Evolutionary conservation across 2,888 invertebrate genomes (phyloP).

Genomic region (Cataglyphis cursor): DNA sequence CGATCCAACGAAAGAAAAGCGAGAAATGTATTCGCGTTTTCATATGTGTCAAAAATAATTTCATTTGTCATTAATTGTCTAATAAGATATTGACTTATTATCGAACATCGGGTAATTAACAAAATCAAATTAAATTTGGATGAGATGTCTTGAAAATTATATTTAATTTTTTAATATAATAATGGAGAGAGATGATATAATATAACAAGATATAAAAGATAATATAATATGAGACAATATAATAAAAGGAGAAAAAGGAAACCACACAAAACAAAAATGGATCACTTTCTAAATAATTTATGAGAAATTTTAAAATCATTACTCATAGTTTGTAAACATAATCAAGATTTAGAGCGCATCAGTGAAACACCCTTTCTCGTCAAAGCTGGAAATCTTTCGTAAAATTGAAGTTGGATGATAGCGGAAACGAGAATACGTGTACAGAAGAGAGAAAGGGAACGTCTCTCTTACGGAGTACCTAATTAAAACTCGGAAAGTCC

Average conservation of each 20-base stretch:
- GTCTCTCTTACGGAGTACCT: constrained; percentile 74
- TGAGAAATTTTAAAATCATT: neutral
- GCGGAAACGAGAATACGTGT: constrained; percentile 24
- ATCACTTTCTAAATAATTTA: neutral
- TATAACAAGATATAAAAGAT: too few species aligned
- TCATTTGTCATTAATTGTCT: neutral
- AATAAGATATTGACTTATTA: neutral
- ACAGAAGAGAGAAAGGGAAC: constrained; percentile 52
- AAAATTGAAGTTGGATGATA: constrained; percentile 73
- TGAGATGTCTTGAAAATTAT: neutral
- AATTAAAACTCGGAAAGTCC: constrained; percentile 83
- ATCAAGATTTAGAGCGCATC: constrained; percentile 19
- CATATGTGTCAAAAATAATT: neutral
- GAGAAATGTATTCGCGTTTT: constrained; percentile 35
- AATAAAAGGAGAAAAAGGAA: too few species aligned
- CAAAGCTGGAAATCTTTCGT: constrained; percentile 74
- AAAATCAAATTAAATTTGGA: neutral
- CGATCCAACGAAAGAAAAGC: constrained; percentile 29
- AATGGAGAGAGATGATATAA: neutral
- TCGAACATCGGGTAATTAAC: neutral
- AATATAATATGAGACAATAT: too few species aligned
- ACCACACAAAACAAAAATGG: too few species aligned
- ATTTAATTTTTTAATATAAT: neutral
- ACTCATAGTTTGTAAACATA: constrained; percentile 15
- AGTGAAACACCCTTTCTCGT: constrained; percentile 64